These are phyloP conservation scores for Pomacea canaliculata DNA, from an alignment of 2,888 invertebrate species.

Conservation along the genomic window DNA sequence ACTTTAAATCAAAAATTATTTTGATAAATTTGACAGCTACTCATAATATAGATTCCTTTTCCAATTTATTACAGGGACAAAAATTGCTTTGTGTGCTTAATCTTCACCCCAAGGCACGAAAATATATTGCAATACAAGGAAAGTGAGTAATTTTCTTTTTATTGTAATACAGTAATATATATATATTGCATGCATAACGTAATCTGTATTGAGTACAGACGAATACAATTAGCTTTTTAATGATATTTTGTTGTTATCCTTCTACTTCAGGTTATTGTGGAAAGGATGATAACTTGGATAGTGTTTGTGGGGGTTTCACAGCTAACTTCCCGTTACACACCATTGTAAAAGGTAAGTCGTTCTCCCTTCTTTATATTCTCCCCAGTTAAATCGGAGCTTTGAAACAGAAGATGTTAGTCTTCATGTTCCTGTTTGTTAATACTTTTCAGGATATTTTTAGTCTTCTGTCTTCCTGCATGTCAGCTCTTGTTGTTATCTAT, in stretches of 20 bases:
- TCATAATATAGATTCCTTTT: not conserved
- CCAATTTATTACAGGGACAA: conserved; percentile 80
- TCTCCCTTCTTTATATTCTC: not conserved
- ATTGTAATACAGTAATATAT: no score
- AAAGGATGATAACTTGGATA: conserved; percentile 51
- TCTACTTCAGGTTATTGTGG: conserved; percentile 56
- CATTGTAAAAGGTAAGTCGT: conserved; percentile 67
- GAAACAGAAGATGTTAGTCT: no score
- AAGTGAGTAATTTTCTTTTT: conserved; percentile 80
- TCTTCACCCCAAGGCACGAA: conserved; percentile 93
- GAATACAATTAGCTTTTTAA: no score
- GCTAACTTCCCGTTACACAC: conserved; percentile 69
- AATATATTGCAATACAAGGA: conserved; percentile 97
- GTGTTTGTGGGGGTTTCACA: conserved; percentile 65
- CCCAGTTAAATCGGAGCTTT: no score
- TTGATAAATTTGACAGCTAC: no score
- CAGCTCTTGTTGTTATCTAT: no score
- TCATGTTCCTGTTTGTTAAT: no score
- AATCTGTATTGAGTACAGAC: not conserved
- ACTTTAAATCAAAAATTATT: no score
- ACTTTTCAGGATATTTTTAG: no score
- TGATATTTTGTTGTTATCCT: no score
- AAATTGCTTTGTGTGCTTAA: conserved; percentile 91
- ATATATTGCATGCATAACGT: no score
- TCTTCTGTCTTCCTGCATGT: no score